Conservation (phyloP, 1,140 invertebrate genomes). For the Drosophila saltans region DNA sequence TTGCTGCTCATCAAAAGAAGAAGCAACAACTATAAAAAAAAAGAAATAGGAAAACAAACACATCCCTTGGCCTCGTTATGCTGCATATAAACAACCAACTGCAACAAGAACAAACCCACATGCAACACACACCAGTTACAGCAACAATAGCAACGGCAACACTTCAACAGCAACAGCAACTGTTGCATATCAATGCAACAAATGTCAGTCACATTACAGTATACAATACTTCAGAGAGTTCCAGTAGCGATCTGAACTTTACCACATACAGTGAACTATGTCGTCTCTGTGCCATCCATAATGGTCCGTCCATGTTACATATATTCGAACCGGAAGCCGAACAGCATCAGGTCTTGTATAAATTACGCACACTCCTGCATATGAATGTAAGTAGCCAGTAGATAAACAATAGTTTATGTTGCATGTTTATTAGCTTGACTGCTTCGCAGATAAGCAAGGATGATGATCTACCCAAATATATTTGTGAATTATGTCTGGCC, state of each 20-base stretch:
- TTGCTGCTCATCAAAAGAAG: neutral
- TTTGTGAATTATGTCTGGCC: slow-evolving; percentile 87
- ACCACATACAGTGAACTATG: slow-evolving; percentile 87
- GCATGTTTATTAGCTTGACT: slow-evolving; percentile 12
- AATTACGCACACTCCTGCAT: slow-evolving; percentile 87
- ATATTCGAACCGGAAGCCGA: slow-evolving; percentile 89
- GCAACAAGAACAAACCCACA: slow-evolving; percentile 19
- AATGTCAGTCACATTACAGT: slow-evolving; percentile 29
- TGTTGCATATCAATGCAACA: slow-evolving; percentile 38
- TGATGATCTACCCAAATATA: slow-evolving; percentile 88
- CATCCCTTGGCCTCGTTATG: slow-evolving; percentile 31
- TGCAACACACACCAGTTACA: slow-evolving; percentile 28
- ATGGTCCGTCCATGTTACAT: slow-evolving; percentile 86
- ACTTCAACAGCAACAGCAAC: slow-evolving; percentile 16
- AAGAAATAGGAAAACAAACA: too few relatives aligned
- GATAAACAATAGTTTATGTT: slow-evolving; percentile 3
- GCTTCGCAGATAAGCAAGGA: slow-evolving; percentile 87
- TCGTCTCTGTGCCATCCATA: slow-evolving; percentile 87
- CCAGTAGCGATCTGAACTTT: slow-evolving; percentile 87
- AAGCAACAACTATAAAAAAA: neutral
- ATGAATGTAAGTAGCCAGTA: slow-evolving; percentile 76
- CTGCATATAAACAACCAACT: slow-evolving; percentile 21
- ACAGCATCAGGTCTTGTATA: slow-evolving; percentile 88
- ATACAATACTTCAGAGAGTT: neutral
- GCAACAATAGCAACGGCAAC: slow-evolving; percentile 23